Percentiles rank a stretch among this genome's conserved stretches.
Conservation (phyloP, 2,113 vertebrate genomes). For the Poicephalus gulielmi region DNA sequence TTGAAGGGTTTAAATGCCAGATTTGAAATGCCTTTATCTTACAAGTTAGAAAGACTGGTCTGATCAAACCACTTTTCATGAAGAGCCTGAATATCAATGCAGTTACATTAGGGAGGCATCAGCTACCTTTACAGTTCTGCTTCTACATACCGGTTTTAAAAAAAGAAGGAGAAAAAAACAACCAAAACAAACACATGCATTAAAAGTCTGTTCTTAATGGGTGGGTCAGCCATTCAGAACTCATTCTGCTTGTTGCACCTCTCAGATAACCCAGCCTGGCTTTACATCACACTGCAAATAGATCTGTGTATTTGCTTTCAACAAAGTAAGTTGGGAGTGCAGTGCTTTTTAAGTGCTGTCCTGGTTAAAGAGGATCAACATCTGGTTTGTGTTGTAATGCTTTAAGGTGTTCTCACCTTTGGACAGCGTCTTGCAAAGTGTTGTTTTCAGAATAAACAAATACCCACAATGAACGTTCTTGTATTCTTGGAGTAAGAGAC, state of each 20-base stretch:
- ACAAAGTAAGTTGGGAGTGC: not conserved
- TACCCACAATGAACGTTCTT: not conserved
- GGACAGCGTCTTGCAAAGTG: not conserved
- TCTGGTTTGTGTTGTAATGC: not conserved
- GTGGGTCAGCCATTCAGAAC: not conserved
- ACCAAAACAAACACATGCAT: not conserved
- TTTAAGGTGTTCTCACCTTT: conserved; percentile 13
- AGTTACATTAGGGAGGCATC: not conserved
- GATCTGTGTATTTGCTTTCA: not conserved
- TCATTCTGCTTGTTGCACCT: not conserved
- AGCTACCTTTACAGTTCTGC: not conserved
- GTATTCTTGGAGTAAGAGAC: not conserved
- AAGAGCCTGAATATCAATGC: not conserved
- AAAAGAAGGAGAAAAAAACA: not conserved
- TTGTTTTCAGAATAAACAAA: conserved; percentile 57
- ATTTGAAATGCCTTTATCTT: not conserved
- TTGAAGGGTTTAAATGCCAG: not conserved
- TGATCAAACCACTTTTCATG: not conserved
- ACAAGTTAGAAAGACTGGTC: not conserved
- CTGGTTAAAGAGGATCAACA: not conserved
- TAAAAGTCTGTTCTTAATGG: not conserved
- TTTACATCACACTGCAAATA: conserved; percentile 20
- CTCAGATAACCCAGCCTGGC: not conserved
- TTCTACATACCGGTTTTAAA: not conserved
- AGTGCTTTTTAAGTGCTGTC: not conserved